phyloP scores from a whole-genome alignment of 2,797 vertebrate genomes.

The Nothura maculosa region DNA sequence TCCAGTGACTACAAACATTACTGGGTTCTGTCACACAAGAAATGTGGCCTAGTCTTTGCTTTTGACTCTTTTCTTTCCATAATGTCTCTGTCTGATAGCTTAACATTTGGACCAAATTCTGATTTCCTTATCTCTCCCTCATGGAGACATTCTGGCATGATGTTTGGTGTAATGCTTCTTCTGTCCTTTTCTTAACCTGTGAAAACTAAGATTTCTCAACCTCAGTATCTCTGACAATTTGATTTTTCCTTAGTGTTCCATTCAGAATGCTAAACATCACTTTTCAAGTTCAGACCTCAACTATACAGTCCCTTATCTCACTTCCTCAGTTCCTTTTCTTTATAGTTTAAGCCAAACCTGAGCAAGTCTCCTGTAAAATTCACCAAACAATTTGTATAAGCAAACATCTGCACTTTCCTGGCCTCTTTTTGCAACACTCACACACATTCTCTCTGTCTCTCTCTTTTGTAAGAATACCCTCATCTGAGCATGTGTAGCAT shows the following conservation, averaged over 20 bases:
- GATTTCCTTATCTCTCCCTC: background rate
- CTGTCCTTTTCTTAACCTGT: background rate
- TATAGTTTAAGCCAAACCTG: background rate
- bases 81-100: background rate
- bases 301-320: background rate
- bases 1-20: background rate
- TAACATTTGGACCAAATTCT: background rate
- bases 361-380: no score
- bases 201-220: background rate
- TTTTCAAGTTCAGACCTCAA: background rate
- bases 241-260: background rate
- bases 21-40: background rate
- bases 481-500: background rate
- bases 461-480: background rate
- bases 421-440: background rate
- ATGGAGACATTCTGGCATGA: background rate
- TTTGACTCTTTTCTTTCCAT: background rate
- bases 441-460: background rate
- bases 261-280: background rate
- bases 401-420: background rate
- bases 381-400: no score
- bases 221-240: background rate
- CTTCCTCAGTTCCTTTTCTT: background rate
- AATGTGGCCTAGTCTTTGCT: background rate
- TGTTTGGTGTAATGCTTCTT: background rate